Evolutionary conservation across 2,113 vertebrate genomes (phyloP), one percentile per base, ranked within the genome.

Genomic region (Mus spicilegus): DNA sequence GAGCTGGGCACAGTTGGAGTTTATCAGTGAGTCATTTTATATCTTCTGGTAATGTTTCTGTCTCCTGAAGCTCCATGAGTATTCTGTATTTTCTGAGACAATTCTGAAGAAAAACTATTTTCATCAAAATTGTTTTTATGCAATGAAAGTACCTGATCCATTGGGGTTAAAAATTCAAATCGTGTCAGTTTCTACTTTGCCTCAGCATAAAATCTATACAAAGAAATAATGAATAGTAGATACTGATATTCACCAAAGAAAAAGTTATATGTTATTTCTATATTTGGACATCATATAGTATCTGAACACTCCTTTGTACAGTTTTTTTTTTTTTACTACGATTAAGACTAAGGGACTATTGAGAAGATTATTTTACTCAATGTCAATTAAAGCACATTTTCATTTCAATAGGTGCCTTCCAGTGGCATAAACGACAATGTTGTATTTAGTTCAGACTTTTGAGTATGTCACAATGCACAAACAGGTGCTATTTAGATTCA

Each of bases 21-120:
- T 92, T 90, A 93, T 96, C 75, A 92, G 14, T 65, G 81, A 95
- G 91, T 95, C 81, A 84, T 82, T 95, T 94, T 87, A 84, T 87
- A 54, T 73, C 42, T 51, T 91, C 30, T 84, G n/a, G 72, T 93
- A 78, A 94, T 86, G 19, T 78, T 87, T 94, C 86, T 84, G 1
- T 87, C 49, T 96, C 19, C 69, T 36, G 51, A 91, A 89, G 49
- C 14, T 82, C 70, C 70, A 22, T 36, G 95, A 61, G 86, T 95
- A 96, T 92, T 92, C 14, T 89, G 1, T 67, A 51, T 93, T 42
- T 87, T 95, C 80, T 77, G 90, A 93, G 96, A 19, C 46, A 95
- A 87, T 7, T 77, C 33, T 69, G 1, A 92, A 30, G 33, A 80
- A 77, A 61, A 89, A 94, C 89, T 97, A 87, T 85, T 42, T 42